Base-by-base conservation (phyloP, 53 echinoderm and acorn worm genomes). In the Mesocentrotus franciscanus region DNA sequence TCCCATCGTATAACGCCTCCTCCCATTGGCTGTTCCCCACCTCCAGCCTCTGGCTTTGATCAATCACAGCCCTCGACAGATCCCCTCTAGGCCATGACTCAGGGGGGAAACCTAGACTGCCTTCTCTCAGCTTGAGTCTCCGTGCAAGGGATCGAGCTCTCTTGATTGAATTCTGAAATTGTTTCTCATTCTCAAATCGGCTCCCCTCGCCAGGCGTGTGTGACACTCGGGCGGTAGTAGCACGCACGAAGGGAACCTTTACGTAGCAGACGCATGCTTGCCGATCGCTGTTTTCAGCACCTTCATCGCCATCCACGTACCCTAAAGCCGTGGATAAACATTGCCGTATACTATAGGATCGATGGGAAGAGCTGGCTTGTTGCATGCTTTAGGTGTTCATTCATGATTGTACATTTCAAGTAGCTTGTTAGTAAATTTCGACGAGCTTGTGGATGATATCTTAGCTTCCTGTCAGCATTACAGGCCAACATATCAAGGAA, bases 161-260 rank as follows among this genome's bases (percentile, higher is more conserved):
- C 70, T 81, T 93, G 94, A 93, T 93, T 93, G 94, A 93, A 93
- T 93, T 81, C 94, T 93, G 94, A 93, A 93, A 93, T 93, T 93
- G 94, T 93, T 93, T 93, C 94, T 93, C 94, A 93, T 93, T 93
- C 78, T 92, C 70, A 29, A 76, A 39, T 74, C 57, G 30, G 75
- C 75, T 92, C 16, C 76, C 72, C 57, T 71, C 56, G 66, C 22
- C 68, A 18, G 66, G 64, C 91, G 35, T 91, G 91, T 61, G 91
- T 35, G 35, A 68, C 34, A 24, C 66, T 91, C 36, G 26, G 20
- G 2, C 68, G 33, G 34, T 91, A 59, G 68, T 91, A 61, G 91
- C 36, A 39, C 15, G 91, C 17, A 62, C 66, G 20, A 20, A 22
- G 68, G 68, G 59, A 66, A 36, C 62, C 26, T 64, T 1, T 66